Evolutionary conservation across 1,140 invertebrate genomes (phyloP), one percentile per base, ranked within the genome.

Genomic region (Drosophila teissieri): DNA sequence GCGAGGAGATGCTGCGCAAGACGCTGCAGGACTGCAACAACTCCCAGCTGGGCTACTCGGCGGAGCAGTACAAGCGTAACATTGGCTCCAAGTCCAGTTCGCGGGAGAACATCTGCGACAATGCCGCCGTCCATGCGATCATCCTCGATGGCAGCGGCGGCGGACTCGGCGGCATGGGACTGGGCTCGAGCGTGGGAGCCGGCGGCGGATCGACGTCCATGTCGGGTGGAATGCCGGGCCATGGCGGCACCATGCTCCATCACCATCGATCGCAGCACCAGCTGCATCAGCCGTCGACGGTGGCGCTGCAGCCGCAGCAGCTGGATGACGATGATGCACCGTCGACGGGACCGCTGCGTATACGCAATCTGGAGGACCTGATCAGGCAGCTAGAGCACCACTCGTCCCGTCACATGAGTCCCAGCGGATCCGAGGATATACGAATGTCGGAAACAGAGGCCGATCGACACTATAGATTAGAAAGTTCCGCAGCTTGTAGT

Each of bases 341-440:
- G 1, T 94, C 95, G 1, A 96, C 95, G 62, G 95, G 95, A 36
- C 95, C 95, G 2, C 95, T 96, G 78, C 94, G 97, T 48, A 98
- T 98, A 86, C 94, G 97, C 39, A 98, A 97, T 91, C 93, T 98
- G 56, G 97, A 98, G 92, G 97, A 98, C 91, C 94, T 98, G 19
- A 97, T 98, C 68, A 93, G 97, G 48, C 97, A 98, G 92, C 93
- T 98, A 57, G 97, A 98, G 91, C 96, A 98, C 90, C 97, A 98
- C 92, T 96, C 96, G 39, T 95, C 95, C 45, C 94, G 96, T 5
- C 97, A 97, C 92, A 96, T 97, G 95, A 98, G 97, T 91, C 97
- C 97, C 12, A 96, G 96, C 73, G 96, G 96, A 46, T 98, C 97
- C 10, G 97, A 98, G 91, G 97, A 98, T 78, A 97, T 98, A 81